These are phyloP conservation scores for Microtus richardsoni DNA, from an alignment of 2,113 vertebrate genomes.

Conservation along the genomic window DNA sequence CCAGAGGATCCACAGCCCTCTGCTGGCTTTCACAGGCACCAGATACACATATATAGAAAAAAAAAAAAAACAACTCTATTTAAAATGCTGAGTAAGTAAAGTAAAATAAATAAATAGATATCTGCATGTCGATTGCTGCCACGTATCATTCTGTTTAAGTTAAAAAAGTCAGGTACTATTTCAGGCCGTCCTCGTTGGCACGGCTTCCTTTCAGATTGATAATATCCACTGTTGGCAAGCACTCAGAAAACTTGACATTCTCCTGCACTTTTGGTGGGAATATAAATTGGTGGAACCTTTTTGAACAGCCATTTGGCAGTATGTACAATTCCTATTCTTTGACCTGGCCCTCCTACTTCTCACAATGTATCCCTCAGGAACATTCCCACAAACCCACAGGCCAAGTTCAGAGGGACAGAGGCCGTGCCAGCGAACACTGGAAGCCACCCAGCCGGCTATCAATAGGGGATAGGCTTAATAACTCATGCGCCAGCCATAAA, in stretches of 20 bases:
- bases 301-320: slow-evolving; percentile 57
- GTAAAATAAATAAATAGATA: not conserved
- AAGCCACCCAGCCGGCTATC: slow-evolving; percentile 40
- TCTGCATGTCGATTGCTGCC: not conserved
- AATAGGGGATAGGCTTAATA: not conserved
- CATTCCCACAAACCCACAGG: not conserved
- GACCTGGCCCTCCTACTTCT: slow-evolving; percentile 39
- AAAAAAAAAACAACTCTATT: not conserved
- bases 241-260: slow-evolving; percentile 48
- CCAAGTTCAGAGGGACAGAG: not conserved
- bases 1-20: no score
- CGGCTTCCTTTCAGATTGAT: slow-evolving; percentile 37
- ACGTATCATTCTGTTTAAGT: not conserved
- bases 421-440: not conserved
- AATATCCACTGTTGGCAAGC: slow-evolving; percentile 56
- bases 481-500: not conserved
- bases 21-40: not conserved
- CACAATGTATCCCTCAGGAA: slow-evolving; percentile 49
- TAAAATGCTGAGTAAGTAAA: not conserved
- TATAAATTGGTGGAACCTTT: slow-evolving; percentile 49
- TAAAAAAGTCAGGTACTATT: slow-evolving; percentile 44
- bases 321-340: slow-evolving; percentile 2
- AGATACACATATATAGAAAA: not conserved
- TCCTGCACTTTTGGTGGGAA: slow-evolving; percentile 31
- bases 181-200: slow-evolving; percentile 43